Evolutionary conservation across 2,797 vertebrate species (phyloP).

Genomic region (Platalea minor): DNA sequence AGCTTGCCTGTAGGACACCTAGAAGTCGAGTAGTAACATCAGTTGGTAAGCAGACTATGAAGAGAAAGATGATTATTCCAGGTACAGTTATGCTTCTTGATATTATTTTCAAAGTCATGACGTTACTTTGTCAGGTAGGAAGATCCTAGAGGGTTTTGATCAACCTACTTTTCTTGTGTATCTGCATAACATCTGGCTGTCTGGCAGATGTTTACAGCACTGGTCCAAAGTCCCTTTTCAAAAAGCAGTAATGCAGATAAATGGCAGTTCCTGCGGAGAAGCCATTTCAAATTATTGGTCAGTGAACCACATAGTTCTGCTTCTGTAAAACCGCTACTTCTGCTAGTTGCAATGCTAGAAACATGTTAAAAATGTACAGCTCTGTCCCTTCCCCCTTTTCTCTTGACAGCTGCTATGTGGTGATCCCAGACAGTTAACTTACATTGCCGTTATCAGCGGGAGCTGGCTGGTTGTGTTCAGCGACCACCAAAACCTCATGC

Average conservation of each 20-base stretch:
- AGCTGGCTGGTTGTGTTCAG: neutral
- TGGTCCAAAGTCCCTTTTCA: neutral
- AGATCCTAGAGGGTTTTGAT: neutral
- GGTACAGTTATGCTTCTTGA: neutral
- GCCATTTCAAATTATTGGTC: constrained; percentile 11
- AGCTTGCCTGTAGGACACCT: neutral
- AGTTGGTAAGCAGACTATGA: neutral
- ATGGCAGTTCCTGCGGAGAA: neutral
- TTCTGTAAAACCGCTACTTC: constrained; percentile 37
- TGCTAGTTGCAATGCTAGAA: neutral
- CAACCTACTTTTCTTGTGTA: neutral
- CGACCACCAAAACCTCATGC: neutral
- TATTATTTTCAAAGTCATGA: neutral
- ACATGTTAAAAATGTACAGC: neutral
- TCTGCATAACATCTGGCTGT: neutral
- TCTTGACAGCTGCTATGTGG: constrained; percentile 19
- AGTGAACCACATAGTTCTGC: constrained; percentile 27
- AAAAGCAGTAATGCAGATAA: neutral
- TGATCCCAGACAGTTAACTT: constrained; percentile 12
- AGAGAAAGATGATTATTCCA: neutral
- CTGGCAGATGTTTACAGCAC: neutral
- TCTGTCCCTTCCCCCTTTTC: neutral
- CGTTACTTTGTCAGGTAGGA: neutral
- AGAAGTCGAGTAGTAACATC: neutral
- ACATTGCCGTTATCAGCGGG: neutral